phyloP scores from a whole-genome alignment of 2,888 invertebrate species.

The Pterobdella sp. region DNA sequence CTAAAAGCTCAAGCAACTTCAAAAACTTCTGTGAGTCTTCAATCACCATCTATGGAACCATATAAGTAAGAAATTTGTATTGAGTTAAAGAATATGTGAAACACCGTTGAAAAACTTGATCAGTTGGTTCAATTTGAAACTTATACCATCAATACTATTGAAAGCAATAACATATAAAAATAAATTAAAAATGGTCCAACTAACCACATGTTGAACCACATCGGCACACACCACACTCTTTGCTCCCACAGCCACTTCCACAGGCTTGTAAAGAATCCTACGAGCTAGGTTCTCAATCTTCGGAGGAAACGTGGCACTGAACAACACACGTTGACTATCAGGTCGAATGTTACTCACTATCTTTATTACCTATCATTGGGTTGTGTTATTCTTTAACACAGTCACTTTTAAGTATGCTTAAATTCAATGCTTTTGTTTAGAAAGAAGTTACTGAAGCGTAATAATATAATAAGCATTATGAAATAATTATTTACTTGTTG shows the following conservation, averaged over 20 bases:
- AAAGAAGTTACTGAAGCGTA: background rate
- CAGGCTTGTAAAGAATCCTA: slow-evolving; percentile 81
- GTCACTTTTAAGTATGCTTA: too few relatives aligned
- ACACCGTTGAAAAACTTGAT: too few relatives aligned
- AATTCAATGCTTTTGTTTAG: background rate
- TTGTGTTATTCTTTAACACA: too few relatives aligned
- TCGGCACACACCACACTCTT: slow-evolving; percentile 94
- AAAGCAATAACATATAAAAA: too few relatives aligned
- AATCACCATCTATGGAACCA: slow-evolving; percentile 64
- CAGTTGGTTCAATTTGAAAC: too few relatives aligned
- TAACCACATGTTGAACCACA: slow-evolving; percentile 84
- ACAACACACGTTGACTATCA: slow-evolving; percentile 95
- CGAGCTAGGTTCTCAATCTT: slow-evolving; percentile 98
- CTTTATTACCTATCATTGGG: slow-evolving; percentile 94
- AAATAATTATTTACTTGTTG: slow-evolving; percentile 62
- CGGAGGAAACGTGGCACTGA: slow-evolving; percentile 95
- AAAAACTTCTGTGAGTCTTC: slow-evolving; percentile 96
- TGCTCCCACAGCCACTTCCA: slow-evolving; percentile 84
- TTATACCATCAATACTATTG: too few relatives aligned
- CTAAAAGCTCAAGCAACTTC: slow-evolving; percentile 92
- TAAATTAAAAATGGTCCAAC: too few relatives aligned
- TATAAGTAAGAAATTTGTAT: too few relatives aligned
- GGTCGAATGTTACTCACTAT: slow-evolving; percentile 94
- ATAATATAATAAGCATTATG: background rate
- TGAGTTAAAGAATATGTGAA: too few relatives aligned